Evolutionary conservation across 2,797 vertebrate species (phyloP), one percentile per base, ranked within the genome.

Genomic region (Nyctalus aviator): DNA sequence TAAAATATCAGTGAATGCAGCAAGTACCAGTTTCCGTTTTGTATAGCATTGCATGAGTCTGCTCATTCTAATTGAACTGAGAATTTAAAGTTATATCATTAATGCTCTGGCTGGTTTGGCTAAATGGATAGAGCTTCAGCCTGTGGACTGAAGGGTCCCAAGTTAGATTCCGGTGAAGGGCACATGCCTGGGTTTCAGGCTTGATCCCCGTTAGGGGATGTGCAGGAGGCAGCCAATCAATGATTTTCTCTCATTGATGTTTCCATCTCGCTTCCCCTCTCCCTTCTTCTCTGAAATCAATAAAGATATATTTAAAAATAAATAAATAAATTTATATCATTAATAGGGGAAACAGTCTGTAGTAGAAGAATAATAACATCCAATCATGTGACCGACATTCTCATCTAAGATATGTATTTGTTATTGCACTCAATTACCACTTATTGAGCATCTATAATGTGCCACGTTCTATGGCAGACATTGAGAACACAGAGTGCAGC

Each of bases 51-150:
- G 53, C 25, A 59, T 76, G 48, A 2, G 7, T 81, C 76, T 92
- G 46, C 35, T 81, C 59, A 79, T 81, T 68, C 35, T 81, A 55
- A 79, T 72, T 68, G 35, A 86, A 91, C 18, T 91, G 15, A 94
- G 35, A 88, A 83, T 83, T 83, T 90, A 77, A 66, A 94, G 44
- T 71, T 77, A 73, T 30, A 73, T 30, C 66, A 85, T 75, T 32
- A 85, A 66, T 41, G 50, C 17, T 13, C 50, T 53, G 6, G 50
- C 50, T 53, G 50, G 50, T 53, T 53, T 53, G 17, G 17, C 17
- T 53, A 6, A 53, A 53, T 20, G 50, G 50, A 41, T 41, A 41
- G 37, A 41, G 37, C 37, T 1, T 41, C 37, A 41, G 37, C 37
- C 37, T 41, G 5, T 7, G 37, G 37, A 7, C 37, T 41, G 37